These are phyloP conservation scores for Acheta domesticus DNA, from an alignment of 2,888 invertebrate genomes.

Conservation along the genomic window DNA sequence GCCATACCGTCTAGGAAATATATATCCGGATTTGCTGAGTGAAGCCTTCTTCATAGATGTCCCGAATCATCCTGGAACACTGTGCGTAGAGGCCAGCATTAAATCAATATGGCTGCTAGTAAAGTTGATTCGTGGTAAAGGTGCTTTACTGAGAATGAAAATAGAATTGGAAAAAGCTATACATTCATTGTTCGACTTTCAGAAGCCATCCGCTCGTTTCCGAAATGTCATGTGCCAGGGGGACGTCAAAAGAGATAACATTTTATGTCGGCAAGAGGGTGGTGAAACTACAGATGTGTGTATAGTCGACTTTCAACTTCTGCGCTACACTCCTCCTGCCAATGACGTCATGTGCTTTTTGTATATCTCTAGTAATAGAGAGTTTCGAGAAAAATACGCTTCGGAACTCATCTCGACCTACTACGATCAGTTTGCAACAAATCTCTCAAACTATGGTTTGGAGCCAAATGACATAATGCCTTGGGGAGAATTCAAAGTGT, in stretches of 20 bases:
- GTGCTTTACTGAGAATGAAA: conserved; percentile 29
- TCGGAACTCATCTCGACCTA: conserved; percentile 55
- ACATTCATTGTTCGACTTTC: conserved; percentile 42
- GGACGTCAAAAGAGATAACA: conserved; percentile 52
- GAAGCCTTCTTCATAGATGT: conserved; percentile 48
- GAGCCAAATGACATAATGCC: conserved; percentile 48
- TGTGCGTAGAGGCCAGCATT: conserved; percentile 43
- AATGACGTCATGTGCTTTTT: conserved; percentile 60
- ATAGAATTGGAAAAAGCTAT: conserved; percentile 35
- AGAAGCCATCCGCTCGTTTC: conserved; percentile 45
- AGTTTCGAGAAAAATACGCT: conserved; percentile 53
- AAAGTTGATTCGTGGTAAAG: conserved; percentile 40
- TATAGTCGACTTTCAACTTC: conserved; percentile 67
- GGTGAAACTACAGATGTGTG: conserved; percentile 55
- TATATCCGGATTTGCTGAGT: conserved; percentile 43
- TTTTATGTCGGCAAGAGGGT: conserved; percentile 46
- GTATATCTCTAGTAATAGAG: conserved; percentile 53
- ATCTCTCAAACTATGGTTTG: conserved; percentile 49
- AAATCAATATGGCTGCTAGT: conserved; percentile 44
- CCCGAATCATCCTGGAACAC: conserved; percentile 41
- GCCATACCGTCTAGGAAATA: conserved; percentile 39
- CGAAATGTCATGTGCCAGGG: conserved; percentile 50
- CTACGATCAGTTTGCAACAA: conserved; percentile 50
- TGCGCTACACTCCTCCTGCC: conserved; percentile 62
- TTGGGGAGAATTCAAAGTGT: conserved; percentile 48